These are phyloP conservation scores for Steinernema scapterisci DNA, from an alignment of 2,888 invertebrate genomes.

Conservation along the genomic window DNA sequence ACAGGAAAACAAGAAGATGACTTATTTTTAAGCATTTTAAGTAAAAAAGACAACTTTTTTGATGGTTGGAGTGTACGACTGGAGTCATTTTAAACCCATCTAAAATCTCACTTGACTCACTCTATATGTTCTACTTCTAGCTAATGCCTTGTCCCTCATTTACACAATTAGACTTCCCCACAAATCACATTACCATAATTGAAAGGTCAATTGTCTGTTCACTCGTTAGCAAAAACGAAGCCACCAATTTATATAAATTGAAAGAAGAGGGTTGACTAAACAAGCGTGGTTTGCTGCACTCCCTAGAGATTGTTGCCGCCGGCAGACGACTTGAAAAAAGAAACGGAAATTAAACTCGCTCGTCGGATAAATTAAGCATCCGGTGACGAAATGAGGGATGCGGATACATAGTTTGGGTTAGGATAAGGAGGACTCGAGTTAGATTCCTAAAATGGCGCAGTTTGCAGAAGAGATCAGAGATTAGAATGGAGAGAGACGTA, in stretches of 20 bases:
- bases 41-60: too few species aligned
- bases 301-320: background rate
- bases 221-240: background rate
- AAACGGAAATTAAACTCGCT: slow-evolving; percentile 25
- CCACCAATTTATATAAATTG: slow-evolving; percentile 23
- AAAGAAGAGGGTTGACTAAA: background rate
- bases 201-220: background rate
- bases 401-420: background rate
- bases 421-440: too few species aligned
- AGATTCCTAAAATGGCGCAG: too few species aligned
- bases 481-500: background rate
- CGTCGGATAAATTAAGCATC: slow-evolving; percentile 8
- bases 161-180: background rate
- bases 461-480: background rate
- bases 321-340: slow-evolving; percentile 19
- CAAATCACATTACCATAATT: background rate
- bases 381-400: background rate
- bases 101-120: background rate
- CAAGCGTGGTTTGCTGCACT: background rate
- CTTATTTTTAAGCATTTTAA: too few species aligned
- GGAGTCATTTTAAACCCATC: background rate
- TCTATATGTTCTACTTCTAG: background rate
- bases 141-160: background rate
- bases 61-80: too few species aligned
- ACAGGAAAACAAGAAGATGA: too few species aligned